Evolutionary conservation across 2,888 invertebrate species (phyloP), one percentile per base, ranked within the genome.

Genomic region (Toxonevra muliebris): DNA sequence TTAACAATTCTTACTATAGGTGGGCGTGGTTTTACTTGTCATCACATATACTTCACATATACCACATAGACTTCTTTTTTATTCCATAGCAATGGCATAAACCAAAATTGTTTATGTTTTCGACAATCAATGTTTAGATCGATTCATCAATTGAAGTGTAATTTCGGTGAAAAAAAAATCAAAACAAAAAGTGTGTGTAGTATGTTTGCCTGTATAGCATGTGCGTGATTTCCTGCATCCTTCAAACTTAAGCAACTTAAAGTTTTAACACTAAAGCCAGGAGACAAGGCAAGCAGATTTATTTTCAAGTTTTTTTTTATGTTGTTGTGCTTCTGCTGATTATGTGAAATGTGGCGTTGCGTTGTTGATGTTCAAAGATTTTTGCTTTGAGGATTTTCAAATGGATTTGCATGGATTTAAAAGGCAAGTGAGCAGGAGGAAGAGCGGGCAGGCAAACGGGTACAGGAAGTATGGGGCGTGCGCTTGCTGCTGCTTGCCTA

Each of bases 381-480:
- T 62, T 69, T 65, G 53, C 63, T 59, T 66, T 65, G 61, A 42
- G 66, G 66, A 58, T 53, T 69, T 63, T 58, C 53, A 65, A 66
- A 55, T n/a, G 62, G 63, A 66, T 68, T 70, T 70, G 66, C 65
- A 66, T 63, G 70, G 68, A 61, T 66, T 68, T 66, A 45, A 68
- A 17, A 65, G 41, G 42, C 10, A 1, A n/a, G 11, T 19, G 45
- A 58, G 40, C 9, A 41, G 30, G 9, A 5, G 45, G 13, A 42
- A 50, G 1, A 9, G 13, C 8, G 43, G 13, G 19, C 2, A 55
- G 48, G 12, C 1, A 20, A 5, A 15, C 9, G 9, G 3, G 11
- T 1, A 9, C 7, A 7, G 48, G 15, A 48, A 15, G 48, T 48
- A 5, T 8, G 48, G 11, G 48, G 48, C 5, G 5, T 13, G 48